Conservation (phyloP, 2,888 invertebrate species). For the Eilema depressum region DNA sequence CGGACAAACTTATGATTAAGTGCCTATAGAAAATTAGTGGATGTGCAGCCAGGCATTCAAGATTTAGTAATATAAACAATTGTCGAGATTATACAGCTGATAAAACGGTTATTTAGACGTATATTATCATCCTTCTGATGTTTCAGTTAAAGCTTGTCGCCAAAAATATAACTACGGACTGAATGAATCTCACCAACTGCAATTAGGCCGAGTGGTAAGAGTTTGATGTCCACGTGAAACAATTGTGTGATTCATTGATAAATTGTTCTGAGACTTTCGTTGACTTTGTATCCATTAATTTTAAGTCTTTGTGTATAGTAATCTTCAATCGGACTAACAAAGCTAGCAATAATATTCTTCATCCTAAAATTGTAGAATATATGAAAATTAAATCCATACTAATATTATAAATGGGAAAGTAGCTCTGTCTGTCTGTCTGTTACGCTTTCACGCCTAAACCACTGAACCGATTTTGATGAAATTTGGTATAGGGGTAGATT, state of each 20-base stretch:
- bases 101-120: not conserved
- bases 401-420: no score
- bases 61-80: conserved; percentile 33
- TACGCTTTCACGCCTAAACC: no score
- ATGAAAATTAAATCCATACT: no score
- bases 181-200: not conserved
- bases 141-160: not conserved
- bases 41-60: conserved; percentile 40
- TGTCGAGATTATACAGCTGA: conserved; percentile 15
- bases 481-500: no score
- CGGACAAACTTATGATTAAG: conserved; percentile 32
- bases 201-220: not conserved
- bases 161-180: not conserved
- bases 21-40: conserved; percentile 22
- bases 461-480: no score
- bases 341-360: no score
- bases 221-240: not conserved
- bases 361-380: no score
- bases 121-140: not conserved
- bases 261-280: not conserved
- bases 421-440: no score
- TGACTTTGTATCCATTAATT: not conserved
- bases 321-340: no score
- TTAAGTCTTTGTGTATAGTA: not conserved
- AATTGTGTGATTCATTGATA: not conserved